Evolutionary conservation across 1,140 invertebrate genomes (phyloP), one percentile per base, ranked within the genome.

Genomic region (Bombus fervidus): DNA sequence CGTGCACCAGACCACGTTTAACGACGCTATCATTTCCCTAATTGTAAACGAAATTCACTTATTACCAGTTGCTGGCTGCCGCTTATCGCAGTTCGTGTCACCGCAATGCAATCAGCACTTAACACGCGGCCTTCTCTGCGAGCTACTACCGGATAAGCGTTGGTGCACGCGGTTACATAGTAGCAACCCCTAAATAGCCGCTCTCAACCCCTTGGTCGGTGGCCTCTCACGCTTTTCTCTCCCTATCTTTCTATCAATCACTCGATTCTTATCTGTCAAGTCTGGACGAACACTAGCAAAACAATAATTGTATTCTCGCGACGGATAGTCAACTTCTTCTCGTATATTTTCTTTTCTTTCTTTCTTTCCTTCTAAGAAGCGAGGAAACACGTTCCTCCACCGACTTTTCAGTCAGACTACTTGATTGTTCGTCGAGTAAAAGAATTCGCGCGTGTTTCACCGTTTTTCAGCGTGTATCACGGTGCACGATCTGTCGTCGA

Each of bases 111-210:
- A 57, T 80, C 77, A 39, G 31, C 77, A 53, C 43, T 76, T 82
- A 8, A 87, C 34, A 82, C 69, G 64, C 77, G 87, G 81, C 74
- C 69, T 86, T 43, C 39, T 78, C 34, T 34, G 37, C 31, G 77
- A 81, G 69, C 81, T 43, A 22, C 39, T 57, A 57, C 78, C 71
- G 75, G 75, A 37, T 72, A 80, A 62, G 59, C 76, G 37, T 85
- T 43, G 79, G 57, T 84, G 81, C 87, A 89, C 87, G 85, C 88
- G 88, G 85, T 86, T 81, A 76, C 81, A 84, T 78, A 25, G 72
- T 22, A 83, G 59, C 75, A 41, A 64, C 76, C 76, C 22, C 22
- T 62, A 25, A 57, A n/a, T 18, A 9, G 8, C 28, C 31, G n/a
- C 39, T 47, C 6, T 47, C n/a, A 28, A 31, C n/a, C 57, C 22